phyloP scores from a whole-genome alignment of 2,888 invertebrate species.

The Agonopterix arenella region DNA sequence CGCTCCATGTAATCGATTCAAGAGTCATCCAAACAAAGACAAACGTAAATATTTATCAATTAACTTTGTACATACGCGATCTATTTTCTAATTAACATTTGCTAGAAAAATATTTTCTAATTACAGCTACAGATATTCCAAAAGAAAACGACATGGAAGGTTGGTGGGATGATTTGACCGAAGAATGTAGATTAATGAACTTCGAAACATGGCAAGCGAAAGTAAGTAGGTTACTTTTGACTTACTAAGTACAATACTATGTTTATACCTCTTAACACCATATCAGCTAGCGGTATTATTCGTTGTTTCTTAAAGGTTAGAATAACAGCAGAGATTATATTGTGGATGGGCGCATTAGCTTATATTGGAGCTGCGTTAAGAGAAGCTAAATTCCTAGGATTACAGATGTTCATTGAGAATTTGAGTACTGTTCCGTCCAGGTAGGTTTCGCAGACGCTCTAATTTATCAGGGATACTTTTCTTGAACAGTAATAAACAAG shows the following conservation, averaged over 20 bases:
- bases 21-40: slow-evolving; percentile 62
- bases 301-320: slow-evolving; percentile 70
- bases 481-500: no score
- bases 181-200: slow-evolving; percentile 83
- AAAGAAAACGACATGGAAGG: slow-evolving; percentile 75
- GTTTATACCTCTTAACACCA: no score
- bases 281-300: not conserved
- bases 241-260: not conserved
- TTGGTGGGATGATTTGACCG: slow-evolving; percentile 84
- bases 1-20: slow-evolving; percentile 51
- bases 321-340: slow-evolving; percentile 85
- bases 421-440: slow-evolving; percentile 81
- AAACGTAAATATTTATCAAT: slow-evolving; percentile 35
- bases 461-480: no score
- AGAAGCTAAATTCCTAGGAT: slow-evolving; percentile 93
- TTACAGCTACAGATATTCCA: no score
- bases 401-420: slow-evolving; percentile 96
- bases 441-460: slow-evolving; percentile 19
- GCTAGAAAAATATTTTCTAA: no score
- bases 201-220: slow-evolving; percentile 77
- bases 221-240: slow-evolving; percentile 24
- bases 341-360: slow-evolving; percentile 88
- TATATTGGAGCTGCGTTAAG: slow-evolving; percentile 90
- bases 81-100: no score
- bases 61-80: no score